These are phyloP conservation scores for Pelagia noctiluca DNA, from an alignment of 30 jellyfish, hydroid and myxozoan species.

Conservation along the genomic window DNA sequence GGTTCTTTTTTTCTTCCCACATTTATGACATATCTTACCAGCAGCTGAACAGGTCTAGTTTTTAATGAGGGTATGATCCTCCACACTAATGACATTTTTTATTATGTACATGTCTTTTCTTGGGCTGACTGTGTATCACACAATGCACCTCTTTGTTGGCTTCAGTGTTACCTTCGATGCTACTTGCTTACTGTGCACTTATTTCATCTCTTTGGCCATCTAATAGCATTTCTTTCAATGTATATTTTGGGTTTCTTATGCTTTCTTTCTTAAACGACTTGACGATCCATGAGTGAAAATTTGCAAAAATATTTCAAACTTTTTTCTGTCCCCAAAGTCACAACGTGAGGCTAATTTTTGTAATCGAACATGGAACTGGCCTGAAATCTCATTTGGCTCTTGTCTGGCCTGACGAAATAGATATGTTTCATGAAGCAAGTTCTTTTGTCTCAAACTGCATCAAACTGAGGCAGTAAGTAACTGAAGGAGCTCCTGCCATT, in stretches of 20 bases:
- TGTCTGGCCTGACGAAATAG: constrained; percentile 12
- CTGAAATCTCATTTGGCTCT: constrained; percentile 24
- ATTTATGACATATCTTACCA: constrained; percentile 45
- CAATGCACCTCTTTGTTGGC: constrained; percentile 21
- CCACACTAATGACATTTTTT: constrained; percentile 56
- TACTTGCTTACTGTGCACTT: constrained; percentile 51
- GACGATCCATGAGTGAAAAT: constrained; percentile 39
- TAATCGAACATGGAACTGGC: constrained; percentile 6
- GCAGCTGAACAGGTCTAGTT: constrained; percentile 31
- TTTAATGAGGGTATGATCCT: constrained; percentile 55
- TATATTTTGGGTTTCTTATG: constrained; percentile 21
- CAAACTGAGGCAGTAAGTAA: no score
- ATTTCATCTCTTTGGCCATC: constrained; percentile 63
- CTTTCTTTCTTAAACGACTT: constrained; percentile 46
- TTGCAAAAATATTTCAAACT: constrained; percentile 22
- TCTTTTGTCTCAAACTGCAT: no score
- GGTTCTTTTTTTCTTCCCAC: constrained; percentile 28
- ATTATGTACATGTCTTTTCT: constrained; percentile 16
- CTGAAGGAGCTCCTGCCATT: no score
- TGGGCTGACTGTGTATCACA: constrained; percentile 35
- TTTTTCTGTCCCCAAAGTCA: constrained; percentile 53
- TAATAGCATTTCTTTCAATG: constrained; percentile 36
- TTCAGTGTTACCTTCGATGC: constrained; percentile 7
- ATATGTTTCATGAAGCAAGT: constrained; percentile 10
- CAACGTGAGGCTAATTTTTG: constrained; percentile 33